Conservation (phyloP, 2,797 vertebrate species). For the Falco biarmicus region DNA sequence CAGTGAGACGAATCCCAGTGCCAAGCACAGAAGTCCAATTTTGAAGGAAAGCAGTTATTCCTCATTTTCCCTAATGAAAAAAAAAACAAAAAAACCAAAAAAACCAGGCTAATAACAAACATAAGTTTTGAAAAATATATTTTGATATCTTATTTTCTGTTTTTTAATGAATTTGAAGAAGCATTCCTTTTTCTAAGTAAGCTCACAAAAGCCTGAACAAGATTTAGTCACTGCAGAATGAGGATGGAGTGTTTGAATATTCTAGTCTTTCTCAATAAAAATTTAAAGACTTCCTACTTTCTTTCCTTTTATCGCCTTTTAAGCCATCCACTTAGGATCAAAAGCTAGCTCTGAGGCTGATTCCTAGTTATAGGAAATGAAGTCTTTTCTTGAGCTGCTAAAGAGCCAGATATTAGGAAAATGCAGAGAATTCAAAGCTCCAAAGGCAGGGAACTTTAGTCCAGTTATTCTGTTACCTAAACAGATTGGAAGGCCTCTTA, state of each 20-base stretch:
- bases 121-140: neutral
- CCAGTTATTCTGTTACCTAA: neutral
- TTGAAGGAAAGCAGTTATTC: neutral
- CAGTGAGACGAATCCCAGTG: neutral
- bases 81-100: neutral
- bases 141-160: neutral
- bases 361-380: neutral
- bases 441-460: neutral
- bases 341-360: neutral
- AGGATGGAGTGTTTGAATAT: neutral
- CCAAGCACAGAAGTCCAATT: neutral
- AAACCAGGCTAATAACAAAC: neutral
- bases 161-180: neutral
- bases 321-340: neutral
- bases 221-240: neutral
- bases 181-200: neutral
- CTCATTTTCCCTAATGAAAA: neutral
- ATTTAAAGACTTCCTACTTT: neutral
- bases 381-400: neutral
- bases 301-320: neutral
- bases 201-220: neutral
- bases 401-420: neutral
- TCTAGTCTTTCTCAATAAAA: neutral
- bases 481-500: neutral
- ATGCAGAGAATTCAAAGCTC: neutral